Base-by-base conservation (phyloP, 1,140 invertebrate genomes). In the Drosophila sproati region DNA sequence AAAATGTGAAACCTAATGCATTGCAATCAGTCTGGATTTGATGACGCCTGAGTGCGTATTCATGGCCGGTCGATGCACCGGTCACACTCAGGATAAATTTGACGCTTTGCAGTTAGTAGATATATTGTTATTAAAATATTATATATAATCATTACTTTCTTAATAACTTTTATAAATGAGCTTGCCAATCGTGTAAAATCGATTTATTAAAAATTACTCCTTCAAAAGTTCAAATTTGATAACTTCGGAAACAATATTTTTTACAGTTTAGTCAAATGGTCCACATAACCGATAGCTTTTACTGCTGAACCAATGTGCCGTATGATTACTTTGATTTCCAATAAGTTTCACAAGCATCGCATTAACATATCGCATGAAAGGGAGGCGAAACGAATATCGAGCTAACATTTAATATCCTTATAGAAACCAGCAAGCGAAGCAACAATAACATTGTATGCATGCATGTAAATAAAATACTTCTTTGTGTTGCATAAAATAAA, bases 341-440 rank as follows among this genome's bases (percentile, higher is more conserved):
- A 85, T 80, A 75, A 57, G 73, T 66, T 66, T 72, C 60, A 60
- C 55, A 72, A 39, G 68, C 73, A 72, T 72, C 52, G 35, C 73
- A 76, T 72, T 72, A 72, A 59, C 73, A 64, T 60, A 76, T 60
- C 73, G 39, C 56, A 62, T 67, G 20, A 20, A 20, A 20, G 20
- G 20, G 20, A 20, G 20, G 20, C 20, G 20, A 1, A 20, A 20
- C 20, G 20, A 20, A 86, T 73, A 88, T 82, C 52, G 82, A 80
- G 76, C 71, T 77, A 31, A 74, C 82, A 82, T 87, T 87, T 83
- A 88, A 88, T 83, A 83, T 77, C 76, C 79, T 73, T 70, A 73
- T 86, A 29, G 54, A 67, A 50, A 82, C 51, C 28, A 32, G 61
- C 43, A 34, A 39, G 6, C 29, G 32, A 20, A 64, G 39, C 69